Evolutionary conservation across 2,888 invertebrate species (phyloP), one percentile per base, ranked within the genome.

Genomic region (Homarus gammarus): DNA sequence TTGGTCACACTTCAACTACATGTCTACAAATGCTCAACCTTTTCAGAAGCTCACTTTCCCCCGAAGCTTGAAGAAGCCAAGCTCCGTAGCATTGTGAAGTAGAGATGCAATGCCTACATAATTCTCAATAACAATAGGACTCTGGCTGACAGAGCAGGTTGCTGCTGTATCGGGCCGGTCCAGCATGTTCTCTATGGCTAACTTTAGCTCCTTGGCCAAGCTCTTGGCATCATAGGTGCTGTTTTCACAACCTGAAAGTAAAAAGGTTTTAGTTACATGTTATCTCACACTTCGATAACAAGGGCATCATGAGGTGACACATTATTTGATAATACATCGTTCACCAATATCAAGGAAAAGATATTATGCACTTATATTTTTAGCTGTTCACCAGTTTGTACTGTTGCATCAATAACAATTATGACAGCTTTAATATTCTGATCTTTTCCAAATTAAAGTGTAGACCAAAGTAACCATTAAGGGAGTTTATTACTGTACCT

Each of bases 61-160:
- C 92, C 97, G 95, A 91, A 97, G 97, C 94, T 97, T 97, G 94
- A 97, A 97, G 94, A 97, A 98, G 1, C 98, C 98, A 93, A 98
- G 95, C 92, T 96, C 95, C 92, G 97, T 96, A 93, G 97, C 96
- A 94, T 98, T 98, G 93, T 97, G 97, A 8, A 98, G 95, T 72
- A 97, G 94, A 2, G 97, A 97, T 15, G 96, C 95, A 68, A 97
- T 94, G 6, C 97, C 97, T 22, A 97, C 95, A 93, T 97, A 98
- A 93, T 96, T 97, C 93, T 97, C 96, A 92, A 97, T 95, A 18
- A 97, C 94, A 86, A 98, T 96, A 3, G 96, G 95, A 15, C 95
- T 95, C 93, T 96, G 96, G 92, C 95, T 95, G 84, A 96, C 95
- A 22, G 92, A 83, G 89, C 93, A 93, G 92, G 93, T 94, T 22